Evolutionary conservation across 2,888 invertebrate species (phyloP), one percentile per base, ranked within the genome.

Genomic region (Liopterus haemorrhoidalis): DNA sequence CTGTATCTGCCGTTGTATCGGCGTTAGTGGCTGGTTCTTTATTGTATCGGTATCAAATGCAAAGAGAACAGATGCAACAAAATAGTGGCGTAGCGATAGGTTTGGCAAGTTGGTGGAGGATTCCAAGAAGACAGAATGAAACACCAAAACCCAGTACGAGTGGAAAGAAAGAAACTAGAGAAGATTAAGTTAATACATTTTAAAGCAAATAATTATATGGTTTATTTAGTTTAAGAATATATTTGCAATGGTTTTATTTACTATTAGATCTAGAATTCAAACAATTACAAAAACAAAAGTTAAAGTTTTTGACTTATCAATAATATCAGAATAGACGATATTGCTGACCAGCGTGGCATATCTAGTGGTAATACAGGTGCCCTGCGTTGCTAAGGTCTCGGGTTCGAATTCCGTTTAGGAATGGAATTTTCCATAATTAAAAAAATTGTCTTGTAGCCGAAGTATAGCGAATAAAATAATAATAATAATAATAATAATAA

Each of bases 1-100:
- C 90, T 0, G 81, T 89, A 6, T 87, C 89, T 1, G 89, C 91
- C 0, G 86, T 91, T 2, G 83, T 89, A 2, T 88, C 91, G 0
- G 90, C 91, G 0, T 68, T 91, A 5, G 85, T 90, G 0, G 91
- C 91, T 2, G 90, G 89, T 2, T 82, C 87, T 2, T 68, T 88
- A 63, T 73, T 88, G n/a, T 82, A 83, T 63, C 74, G 81, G 53
- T 78, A 84, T 59, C 89, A 89, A 59, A 70, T 85, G 48, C 84
- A 88, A 57, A 82, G 85, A 49, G 79, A 86, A 49, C 73, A 79
- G 28, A 61, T 71, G 32, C 73, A 75, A 8, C 69, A 64, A 1
- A 58, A 59, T 2, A 51, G 71, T 0, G 75, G 77, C 2, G 73
- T 75, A 2, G 71, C 77, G 1, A 59, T 69, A 18, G 77, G 79